phyloP scores from a whole-genome alignment of 2,797 vertebrate genomes.

The Lutjanus campechanus region DNA sequence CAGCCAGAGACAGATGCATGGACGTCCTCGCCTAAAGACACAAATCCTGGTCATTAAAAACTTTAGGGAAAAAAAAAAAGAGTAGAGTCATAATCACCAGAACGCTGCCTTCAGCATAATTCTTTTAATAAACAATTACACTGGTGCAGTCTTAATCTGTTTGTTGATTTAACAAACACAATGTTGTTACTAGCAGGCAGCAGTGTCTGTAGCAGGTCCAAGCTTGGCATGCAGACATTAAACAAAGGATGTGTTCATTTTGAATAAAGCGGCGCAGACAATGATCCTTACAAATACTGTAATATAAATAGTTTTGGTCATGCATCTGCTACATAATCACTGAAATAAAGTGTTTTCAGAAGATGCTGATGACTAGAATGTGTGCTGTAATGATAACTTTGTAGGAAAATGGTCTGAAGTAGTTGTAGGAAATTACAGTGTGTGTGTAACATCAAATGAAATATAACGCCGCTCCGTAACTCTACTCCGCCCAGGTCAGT shows the following conservation, averaged over 20 bases:
- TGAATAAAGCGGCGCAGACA: not conserved
- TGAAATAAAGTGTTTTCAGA: not conserved
- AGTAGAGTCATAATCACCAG: conserved; percentile 53
- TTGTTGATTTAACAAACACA: conserved; percentile 28
- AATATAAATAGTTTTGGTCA: not conserved
- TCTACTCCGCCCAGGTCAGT: conserved; percentile 83
- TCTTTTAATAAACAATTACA: conserved; percentile 47
- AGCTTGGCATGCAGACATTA: not conserved
- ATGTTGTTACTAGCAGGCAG: not conserved
- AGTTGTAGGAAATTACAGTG: conserved; percentile 3
- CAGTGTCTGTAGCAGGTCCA: not conserved
- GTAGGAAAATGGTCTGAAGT: too few species aligned
- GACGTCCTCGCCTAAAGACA: conserved; percentile 56
- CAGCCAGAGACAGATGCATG: conserved; percentile 61
- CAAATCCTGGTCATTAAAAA: conserved; percentile 70
- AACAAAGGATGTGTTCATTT: not conserved
- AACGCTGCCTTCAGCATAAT: conserved; percentile 60
- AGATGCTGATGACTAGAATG: not conserved
- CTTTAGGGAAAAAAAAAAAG: conserved; percentile 23
- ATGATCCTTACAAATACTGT: not conserved
- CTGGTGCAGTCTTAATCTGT: conserved; percentile 39
- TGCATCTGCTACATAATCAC: not conserved
- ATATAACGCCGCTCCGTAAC: not conserved
- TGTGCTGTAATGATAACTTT: not conserved
- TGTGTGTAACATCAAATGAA: conserved; percentile 15